phyloP scores from a whole-genome alignment of 1,140 invertebrate genomes.

The Caerostris extrusa region DNA sequence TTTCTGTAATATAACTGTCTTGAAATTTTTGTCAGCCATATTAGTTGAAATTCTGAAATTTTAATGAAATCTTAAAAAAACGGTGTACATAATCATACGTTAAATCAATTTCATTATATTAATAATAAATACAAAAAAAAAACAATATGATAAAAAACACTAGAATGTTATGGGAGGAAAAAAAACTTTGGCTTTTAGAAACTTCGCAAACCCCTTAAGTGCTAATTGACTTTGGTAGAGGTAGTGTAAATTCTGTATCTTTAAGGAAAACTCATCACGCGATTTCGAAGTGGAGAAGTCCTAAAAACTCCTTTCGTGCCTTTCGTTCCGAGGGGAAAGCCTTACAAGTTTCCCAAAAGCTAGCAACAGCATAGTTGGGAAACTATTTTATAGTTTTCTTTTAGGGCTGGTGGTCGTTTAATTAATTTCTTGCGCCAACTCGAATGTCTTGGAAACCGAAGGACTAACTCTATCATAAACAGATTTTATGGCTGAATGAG shows the following conservation, averaged over 20 bases:
- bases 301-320: constrained; percentile 38
- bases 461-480: constrained; percentile 43
- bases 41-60: no score
- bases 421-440: constrained; percentile 21
- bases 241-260: neutral
- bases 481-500: constrained; percentile 28
- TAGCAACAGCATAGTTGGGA: neutral
- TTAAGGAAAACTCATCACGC: neutral
- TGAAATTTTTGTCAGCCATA: no score
- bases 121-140: neutral
- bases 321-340: neutral
- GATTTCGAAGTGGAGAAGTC: neutral
- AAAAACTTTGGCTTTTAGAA: no score
- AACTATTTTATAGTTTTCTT: constrained; percentile 40
- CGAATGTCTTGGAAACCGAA: constrained; percentile 17
- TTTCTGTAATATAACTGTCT: no score
- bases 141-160: neutral
- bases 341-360: constrained; percentile 39
- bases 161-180: neutral
- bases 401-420: neutral
- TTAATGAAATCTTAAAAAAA: no score
- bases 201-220: neutral
- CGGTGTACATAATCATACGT: no score
- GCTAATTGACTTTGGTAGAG: neutral
- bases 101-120: no score